These are phyloP conservation scores for Scelioninae gen. 1 DNA, from an alignment of 2,888 invertebrate species.

Conservation along the genomic window DNA sequence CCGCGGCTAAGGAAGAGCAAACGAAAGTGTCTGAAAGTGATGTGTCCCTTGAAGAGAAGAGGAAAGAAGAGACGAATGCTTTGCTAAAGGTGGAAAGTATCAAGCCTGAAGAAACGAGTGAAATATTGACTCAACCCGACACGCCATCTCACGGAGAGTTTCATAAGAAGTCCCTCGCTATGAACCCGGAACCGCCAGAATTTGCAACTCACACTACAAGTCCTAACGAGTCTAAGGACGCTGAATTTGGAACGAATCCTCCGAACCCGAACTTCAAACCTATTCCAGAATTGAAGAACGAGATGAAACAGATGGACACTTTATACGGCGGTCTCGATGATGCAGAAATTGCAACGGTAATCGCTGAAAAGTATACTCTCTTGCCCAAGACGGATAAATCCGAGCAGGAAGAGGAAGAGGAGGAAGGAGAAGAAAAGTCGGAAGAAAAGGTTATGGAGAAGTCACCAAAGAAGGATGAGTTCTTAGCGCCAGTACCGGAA, in stretches of 20 bases:
- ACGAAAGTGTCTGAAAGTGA: conserved; percentile 65
- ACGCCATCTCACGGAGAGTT: conserved; percentile 76
- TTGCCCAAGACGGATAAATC: conserved; percentile 75
- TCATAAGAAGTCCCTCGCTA: conserved; percentile 80
- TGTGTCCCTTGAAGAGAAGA: conserved; percentile 74
- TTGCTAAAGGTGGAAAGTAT: conserved; percentile 71
- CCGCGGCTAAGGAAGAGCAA: conserved; percentile 73
- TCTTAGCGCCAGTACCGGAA: conserved; percentile 90
- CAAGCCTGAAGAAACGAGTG: conserved; percentile 67
- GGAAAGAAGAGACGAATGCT: conserved; percentile 71
- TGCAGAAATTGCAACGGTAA: conserved; percentile 78
- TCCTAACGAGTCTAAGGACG: conserved; percentile 65
- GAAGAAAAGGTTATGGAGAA: conserved; percentile 67
- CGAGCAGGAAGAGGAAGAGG: conserved; percentile 62
- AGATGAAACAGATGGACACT: conserved; percentile 80
- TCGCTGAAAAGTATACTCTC: conserved; percentile 78
- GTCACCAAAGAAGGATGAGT: conserved; percentile 85
- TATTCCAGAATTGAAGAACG: conserved; percentile 78
- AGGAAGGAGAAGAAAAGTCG: conserved; percentile 75
- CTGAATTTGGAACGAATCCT: conserved; percentile 80
- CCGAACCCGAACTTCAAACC: conserved; percentile 82
- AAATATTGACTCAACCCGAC: conserved; percentile 41
- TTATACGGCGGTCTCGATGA: conserved; percentile 82
- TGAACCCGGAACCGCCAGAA: conserved; percentile 82
- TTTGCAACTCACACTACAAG: conserved; percentile 61